Evolutionary conservation across 2,113 vertebrate species (phyloP).

Genomic region (Xiphias gladius): DNA sequence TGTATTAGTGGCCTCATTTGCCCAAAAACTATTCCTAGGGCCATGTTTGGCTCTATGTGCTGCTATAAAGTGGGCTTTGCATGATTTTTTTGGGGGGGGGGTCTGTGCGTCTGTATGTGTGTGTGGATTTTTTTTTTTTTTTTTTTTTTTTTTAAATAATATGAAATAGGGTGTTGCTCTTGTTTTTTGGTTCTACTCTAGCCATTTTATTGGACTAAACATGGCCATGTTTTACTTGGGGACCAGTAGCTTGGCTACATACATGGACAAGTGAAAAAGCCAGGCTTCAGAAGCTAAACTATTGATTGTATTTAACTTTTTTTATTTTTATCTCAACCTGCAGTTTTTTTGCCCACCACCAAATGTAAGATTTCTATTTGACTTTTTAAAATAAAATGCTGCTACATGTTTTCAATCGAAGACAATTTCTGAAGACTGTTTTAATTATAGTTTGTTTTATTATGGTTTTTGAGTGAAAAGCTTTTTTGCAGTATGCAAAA

Average conservation of each 20-base stretch:
- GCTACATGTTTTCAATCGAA: constrained; percentile 94
- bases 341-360: constrained; percentile 74
- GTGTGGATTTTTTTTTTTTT: not conserved
- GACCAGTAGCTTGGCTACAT: constrained; percentile 76
- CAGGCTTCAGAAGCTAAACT: constrained; percentile 80
- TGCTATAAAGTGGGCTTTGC: constrained; percentile 92
- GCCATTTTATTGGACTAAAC: constrained; percentile 56
- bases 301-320: constrained; percentile 80
- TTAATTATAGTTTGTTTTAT: not conserved
- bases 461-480: not conserved
- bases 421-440: constrained; percentile 83
- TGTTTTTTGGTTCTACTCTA: constrained; percentile 32
- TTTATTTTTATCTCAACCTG: constrained; percentile 43
- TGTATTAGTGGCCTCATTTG: constrained; percentile 81
- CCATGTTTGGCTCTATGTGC: constrained; percentile 87
- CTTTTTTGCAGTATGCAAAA: not conserved
- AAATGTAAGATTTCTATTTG: constrained; percentile 70
- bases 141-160: not conserved
- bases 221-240: constrained; percentile 56
- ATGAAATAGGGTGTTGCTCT: constrained; percentile 3
- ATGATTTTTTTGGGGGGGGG: constrained; percentile 57
- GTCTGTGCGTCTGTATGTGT: constrained; percentile 22
- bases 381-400: constrained; percentile 87
- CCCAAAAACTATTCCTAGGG: constrained; percentile 86
- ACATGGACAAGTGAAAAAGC: constrained; percentile 68